Evolutionary conservation across 2,113 vertebrate genomes (phyloP), one percentile per base, ranked within the genome.

Genomic region (Maccullochella peelii): DNA sequence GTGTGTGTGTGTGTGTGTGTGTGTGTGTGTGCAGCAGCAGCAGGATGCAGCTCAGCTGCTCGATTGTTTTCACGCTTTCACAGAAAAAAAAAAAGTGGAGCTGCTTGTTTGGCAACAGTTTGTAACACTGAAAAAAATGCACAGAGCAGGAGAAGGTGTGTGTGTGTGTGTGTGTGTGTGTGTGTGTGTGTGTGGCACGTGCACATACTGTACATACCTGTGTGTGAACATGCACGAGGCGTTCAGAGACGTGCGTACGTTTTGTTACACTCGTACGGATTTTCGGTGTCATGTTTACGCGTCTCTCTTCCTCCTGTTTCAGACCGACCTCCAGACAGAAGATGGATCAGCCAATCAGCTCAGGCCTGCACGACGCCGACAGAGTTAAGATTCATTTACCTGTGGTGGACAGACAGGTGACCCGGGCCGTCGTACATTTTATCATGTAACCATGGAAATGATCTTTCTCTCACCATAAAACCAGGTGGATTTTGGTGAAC

Each of bases 51-150:
- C 84, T 88, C 86, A 85, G 83, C 87, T 86, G 80, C 85, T 82
- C 72, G 76, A 89, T 91, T 89, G 86, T 86, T 90, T 92, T 89
- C 84, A 90, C 79, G 73, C 79, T 89, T 87, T 79, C 84, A 73
- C 71, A 70, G 61, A 59, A 75, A 87, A 70, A 73, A 73, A 86
- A 91, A 74, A 44, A 11, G 84, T 74, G 67, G 67, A 83, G 91
- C 83, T 80, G 77, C 73, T 85, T 86, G 84, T 90, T 89, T 90
- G 77, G 74, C 75, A 83, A 80, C 77, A 86, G 79, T 88, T 88
- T 82, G 68, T 74, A 71, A 77, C 27, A 36, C 82, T 33, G 70
- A 33, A 74, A 55, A 82, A 47, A 67, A 27, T 27, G 25, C 55
- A 50, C 38, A 23, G 59, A 65, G 75, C 42, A 77, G 52, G 54